Percentiles rank a stretch among this genome's conserved stretches.
Conservation (phyloP, 1,140 invertebrate genomes). For the Medauroidea extradentata region DNA sequence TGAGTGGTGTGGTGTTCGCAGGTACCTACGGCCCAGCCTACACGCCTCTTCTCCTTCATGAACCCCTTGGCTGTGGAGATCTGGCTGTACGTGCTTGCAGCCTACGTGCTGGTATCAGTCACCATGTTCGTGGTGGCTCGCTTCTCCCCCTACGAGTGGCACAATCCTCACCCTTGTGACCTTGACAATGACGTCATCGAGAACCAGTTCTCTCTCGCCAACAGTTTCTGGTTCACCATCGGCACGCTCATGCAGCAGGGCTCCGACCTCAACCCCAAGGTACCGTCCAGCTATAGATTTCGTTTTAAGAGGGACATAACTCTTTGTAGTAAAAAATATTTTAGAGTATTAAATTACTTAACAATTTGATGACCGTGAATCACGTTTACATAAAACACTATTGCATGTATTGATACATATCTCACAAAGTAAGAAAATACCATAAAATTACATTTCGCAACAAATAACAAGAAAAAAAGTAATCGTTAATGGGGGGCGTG, state of each 20-base stretch:
- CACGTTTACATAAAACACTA: too few species aligned
- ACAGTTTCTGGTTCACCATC: conserved; percentile 77
- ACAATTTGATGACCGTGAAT: too few species aligned
- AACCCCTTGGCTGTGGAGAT: conserved; percentile 81
- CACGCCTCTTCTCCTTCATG: conserved; percentile 81
- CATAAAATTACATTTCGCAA: too few species aligned
- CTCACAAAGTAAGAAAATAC: too few species aligned
- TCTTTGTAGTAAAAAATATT: too few species aligned
- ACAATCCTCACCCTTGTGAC: conserved; percentile 69
- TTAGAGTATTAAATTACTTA: too few species aligned
- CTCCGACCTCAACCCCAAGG: conserved; percentile 68
- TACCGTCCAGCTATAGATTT: conserved; percentile 30
- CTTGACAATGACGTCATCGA: conserved; percentile 53
- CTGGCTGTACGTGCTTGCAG: conserved; percentile 73
- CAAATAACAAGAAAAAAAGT: too few species aligned
- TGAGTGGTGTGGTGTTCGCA: conserved; percentile 32
- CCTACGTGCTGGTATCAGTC: conserved; percentile 71
- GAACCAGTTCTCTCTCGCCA: conserved; percentile 65
- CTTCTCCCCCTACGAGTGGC: conserved; percentile 79
- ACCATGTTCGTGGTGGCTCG: conserved; percentile 79
- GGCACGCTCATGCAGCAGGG: conserved; percentile 82
- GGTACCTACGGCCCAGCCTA: conserved; percentile 66
- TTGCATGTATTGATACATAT: too few species aligned
- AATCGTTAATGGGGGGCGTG: too few species aligned
- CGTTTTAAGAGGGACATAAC: too few species aligned